Evolutionary conservation across 2,113 vertebrate species (phyloP), one percentile per base, ranked within the genome.

Genomic region (Pangasianodon gigas): DNA sequence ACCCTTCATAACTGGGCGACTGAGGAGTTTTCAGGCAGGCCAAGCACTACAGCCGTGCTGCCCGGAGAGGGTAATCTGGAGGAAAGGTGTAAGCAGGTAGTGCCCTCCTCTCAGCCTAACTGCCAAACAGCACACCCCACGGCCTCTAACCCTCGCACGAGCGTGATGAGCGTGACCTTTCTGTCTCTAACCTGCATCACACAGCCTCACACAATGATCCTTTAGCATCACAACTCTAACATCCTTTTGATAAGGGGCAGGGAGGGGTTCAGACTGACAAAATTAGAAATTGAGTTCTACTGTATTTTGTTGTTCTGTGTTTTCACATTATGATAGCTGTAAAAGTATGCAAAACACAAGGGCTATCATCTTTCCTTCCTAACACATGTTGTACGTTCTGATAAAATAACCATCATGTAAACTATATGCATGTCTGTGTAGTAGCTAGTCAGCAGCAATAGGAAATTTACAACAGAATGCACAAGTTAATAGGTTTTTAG

Each of bases 31-130:
- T 95, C 97, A 93, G 94, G 96, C 96, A 97, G 97, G 96, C 95
- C 97, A 96, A 94, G 96, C 90, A 93, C 97, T 86, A 91, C 96
- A 90, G 96, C 97, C 91, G 96, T 95, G 94, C 96, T 98, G 94
- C 96, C 97, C 8, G 95, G 96, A 95, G 97, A 98, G 96, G 95
- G 96, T 95, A 96, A 97, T 96, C 96, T 97, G 96, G 97, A 98
- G 95, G 97, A 98, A 90, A 97, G 97, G 93, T 98, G 98, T 96
- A 98, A 99, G 97, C 97, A 99, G 98, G 98, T 99, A 98, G 97
- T 96, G 92, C 93, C 95, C 94, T 60, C 46, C 77, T 88, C 74
- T 79, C 71, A 48, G 87, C 41, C 51, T 91, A 62, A 88, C 87
- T 90, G 82, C 88, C 81, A 56, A 74, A 83, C 88, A 94, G 94